A percentile compares a stretch with the other conserved stretches of the same genome.
These are phyloP conservation scores for Stylophora pistillata DNA, from an alignment of 64 coral and sea anemone genomes.

Conservation along the genomic window DNA sequence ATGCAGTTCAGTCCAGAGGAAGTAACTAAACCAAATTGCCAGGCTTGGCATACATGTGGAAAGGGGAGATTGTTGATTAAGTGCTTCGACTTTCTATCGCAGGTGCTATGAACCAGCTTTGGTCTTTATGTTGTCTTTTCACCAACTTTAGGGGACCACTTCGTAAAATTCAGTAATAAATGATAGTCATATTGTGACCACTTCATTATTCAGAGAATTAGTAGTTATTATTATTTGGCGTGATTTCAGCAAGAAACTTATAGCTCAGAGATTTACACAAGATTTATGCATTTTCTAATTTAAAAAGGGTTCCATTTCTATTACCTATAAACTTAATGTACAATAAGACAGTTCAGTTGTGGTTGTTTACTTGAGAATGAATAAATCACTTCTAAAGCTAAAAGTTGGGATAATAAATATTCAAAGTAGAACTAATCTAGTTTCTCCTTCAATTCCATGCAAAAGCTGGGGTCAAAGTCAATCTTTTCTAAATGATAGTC, in stretches of 20 bases:
- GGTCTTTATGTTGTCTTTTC: neutral
- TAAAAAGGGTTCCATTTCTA: no score
- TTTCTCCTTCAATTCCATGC: neutral
- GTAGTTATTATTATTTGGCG: no score
- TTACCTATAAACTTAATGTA: no score
- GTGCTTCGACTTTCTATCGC: neutral
- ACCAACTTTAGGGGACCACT: neutral
- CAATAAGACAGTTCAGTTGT: no score
- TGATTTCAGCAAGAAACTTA: no score
- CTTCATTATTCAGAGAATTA: neutral
- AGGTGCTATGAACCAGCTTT: neutral
- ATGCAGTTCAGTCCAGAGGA: neutral
- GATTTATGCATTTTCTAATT: no score
- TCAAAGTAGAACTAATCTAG: neutral
- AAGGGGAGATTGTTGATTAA: neutral
- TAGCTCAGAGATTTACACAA: no score
- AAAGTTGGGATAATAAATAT: neutral
- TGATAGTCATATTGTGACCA: neutral
- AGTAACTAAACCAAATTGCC: conserved; percentile 3
- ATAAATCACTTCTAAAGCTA: neutral
- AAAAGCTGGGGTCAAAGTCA: neutral
- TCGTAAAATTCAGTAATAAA: neutral
- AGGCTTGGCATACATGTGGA: neutral
- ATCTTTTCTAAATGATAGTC: neutral
- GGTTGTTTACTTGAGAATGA: neutral